Evolutionary conservation across 2,797 vertebrate genomes (phyloP).

Genomic region (Molothrus aeneus): DNA sequence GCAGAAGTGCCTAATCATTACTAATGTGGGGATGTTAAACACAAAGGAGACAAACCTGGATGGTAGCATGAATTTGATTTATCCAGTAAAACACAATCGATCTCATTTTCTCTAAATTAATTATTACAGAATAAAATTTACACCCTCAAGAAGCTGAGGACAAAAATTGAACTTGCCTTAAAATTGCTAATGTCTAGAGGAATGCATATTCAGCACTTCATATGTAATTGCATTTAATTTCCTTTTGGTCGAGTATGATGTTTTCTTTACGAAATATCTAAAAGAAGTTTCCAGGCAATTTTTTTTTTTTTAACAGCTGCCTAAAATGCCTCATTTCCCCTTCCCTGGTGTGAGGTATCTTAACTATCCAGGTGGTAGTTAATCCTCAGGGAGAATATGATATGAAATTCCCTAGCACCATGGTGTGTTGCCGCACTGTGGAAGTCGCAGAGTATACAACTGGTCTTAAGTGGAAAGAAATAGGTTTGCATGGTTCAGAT

Average conservation of each 20-base stretch:
- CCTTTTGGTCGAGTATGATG: not conserved
- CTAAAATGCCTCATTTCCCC: not conserved
- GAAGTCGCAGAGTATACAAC: not conserved
- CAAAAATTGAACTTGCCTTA: not conserved
- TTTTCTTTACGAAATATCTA: not conserved
- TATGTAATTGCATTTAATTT: not conserved
- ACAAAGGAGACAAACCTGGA: slow-evolving; percentile 18
- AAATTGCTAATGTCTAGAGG: not conserved
- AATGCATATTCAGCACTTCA: not conserved
- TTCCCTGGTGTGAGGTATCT: not conserved
- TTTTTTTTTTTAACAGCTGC: too few species aligned
- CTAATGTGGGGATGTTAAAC: not conserved
- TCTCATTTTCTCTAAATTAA: not conserved
- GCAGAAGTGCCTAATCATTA: not conserved
- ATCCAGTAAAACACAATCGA: not conserved
- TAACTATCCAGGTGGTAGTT: not conserved
- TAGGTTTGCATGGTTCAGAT: not conserved
- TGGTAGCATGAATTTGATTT: not conserved
- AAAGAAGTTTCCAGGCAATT: not conserved
- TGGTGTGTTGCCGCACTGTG: rapidly evolving
- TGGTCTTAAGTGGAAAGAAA: not conserved
- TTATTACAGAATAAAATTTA: not conserved
- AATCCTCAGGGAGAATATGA: not conserved
- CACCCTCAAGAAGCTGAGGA: not conserved
- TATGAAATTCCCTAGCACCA: not conserved